phyloP scores from a whole-genome alignment of 2,113 vertebrate genomes.

The Ptilorrhoa leucosticta region DNA sequence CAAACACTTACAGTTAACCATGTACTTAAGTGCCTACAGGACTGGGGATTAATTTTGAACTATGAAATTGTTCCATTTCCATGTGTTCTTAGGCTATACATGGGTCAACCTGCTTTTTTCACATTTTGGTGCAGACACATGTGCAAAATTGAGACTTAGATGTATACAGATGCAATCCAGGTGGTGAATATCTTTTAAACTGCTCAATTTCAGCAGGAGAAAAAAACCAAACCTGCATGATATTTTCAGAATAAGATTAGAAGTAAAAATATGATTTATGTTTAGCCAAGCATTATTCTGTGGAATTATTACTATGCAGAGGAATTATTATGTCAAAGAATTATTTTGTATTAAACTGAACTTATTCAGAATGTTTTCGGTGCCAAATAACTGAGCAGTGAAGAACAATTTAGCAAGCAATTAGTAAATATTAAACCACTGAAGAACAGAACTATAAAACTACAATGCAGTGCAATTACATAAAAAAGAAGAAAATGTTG shows the following conservation, averaged over 20 bases:
- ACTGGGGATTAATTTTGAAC: conserved; percentile 6
- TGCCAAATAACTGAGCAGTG: not conserved
- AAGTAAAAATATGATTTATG: not conserved
- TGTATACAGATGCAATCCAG: not conserved
- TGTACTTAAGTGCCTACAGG: not conserved
- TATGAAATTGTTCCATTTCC: conserved; percentile 6
- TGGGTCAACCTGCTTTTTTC: not conserved
- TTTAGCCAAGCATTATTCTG: not conserved
- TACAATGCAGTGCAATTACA: not conserved
- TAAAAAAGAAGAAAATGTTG: not conserved
- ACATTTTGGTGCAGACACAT: not conserved
- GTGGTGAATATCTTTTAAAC: not conserved
- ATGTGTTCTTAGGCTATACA: not conserved
- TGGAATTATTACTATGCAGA: not conserved
- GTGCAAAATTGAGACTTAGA: not conserved
- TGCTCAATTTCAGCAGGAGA: not conserved
- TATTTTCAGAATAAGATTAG: not conserved
- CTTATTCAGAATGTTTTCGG: not conserved
- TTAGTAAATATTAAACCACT: not conserved
- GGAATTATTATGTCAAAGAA: not conserved
- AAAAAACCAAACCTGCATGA: not conserved
- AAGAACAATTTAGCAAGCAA: not conserved
- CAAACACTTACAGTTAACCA: conserved; percentile 3
- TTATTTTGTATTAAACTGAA: not conserved
- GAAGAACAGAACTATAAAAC: not conserved